phyloP scores from a whole-genome alignment of 1,140 invertebrate species.

The Hyles euphorbiae region DNA sequence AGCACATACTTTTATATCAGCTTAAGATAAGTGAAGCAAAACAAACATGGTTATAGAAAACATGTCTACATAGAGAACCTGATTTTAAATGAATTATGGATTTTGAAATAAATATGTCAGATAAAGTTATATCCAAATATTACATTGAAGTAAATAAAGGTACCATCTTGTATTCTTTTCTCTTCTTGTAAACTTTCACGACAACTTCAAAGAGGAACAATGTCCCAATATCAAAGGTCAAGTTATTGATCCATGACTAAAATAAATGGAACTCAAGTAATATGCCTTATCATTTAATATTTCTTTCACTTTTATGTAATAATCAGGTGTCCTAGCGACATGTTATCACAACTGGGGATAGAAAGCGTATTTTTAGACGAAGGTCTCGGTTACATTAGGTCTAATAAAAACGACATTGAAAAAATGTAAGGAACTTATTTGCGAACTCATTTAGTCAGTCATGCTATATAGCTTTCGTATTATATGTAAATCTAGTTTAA shows the following conservation, averaged over 20 bases:
- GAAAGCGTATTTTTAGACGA: conserved; percentile 57
- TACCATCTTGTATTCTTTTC: too few relatives aligned
- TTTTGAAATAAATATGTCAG: too few relatives aligned
- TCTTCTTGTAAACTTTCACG: too few relatives aligned
- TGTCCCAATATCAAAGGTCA: conserved; percentile 27
- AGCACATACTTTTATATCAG: not conserved
- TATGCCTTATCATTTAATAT: conserved; percentile 3
- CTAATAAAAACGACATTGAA: conserved; percentile 52
- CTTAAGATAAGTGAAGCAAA: conserved; percentile 2
- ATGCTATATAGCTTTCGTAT: not conserved
- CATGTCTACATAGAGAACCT: too few relatives aligned
- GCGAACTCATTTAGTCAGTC: not conserved
- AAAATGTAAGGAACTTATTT: conserved; percentile 6
- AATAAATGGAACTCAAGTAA: conserved; percentile 11
- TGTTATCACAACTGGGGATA: conserved; percentile 16
- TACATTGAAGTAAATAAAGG: too few relatives aligned
- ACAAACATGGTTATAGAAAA: not conserved
- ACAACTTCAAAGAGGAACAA: too few relatives aligned
- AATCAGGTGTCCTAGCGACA: conserved; percentile 7
- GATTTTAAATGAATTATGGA: too few relatives aligned
- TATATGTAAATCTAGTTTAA: conserved; percentile 4
- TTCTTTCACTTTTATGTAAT: conserved; percentile 9
- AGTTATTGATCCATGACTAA: conserved; percentile 19
- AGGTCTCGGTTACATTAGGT: conserved; percentile 46
- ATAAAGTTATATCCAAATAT: too few relatives aligned